Base-by-base conservation (phyloP, 2,113 vertebrate species). In the Passerina amoena region DNA sequence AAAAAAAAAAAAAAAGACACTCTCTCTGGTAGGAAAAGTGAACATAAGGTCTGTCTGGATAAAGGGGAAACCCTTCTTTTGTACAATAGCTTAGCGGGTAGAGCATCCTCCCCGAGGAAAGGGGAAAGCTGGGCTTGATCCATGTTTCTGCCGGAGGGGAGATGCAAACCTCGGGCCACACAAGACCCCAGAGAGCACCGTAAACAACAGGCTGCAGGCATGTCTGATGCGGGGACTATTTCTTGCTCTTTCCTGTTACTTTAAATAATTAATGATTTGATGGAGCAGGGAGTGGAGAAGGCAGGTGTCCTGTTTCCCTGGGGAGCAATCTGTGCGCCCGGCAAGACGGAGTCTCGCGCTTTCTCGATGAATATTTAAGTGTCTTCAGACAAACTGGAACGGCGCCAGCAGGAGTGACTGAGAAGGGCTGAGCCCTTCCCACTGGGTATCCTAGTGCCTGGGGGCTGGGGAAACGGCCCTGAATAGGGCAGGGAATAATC, bases 221-320 rank as follows among this genome's bases (percentile, higher is more conserved):
- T 88, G 68, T 69, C 87, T 97, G 70, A 8, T 82, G n/a, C 0
- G 0, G 75, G 79, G 84, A 76, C 38, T 81, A 92, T 83, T 88
- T 88, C 91, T 94, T 92, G 54, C 82, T 83, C 47, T 86, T 96
- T 91, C 72, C 96, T 95, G 88, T 56, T 94, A 64, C 93, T 94
- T 97, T 97, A 92, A 97, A 97, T 97, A 96, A 97, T 97, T 94
- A 91, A 97, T 94, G 80, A 83, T 78, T 81, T 92, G 94, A 90
- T 96, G 83, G 94, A 88, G 65, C 80, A 71, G 82, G 69, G 91
- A 93, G 80, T 63, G 72, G 51, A 56, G 91, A 77, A 90, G 82
- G 83, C 96, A 97, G 95, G 96, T 97, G 96, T 97, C 96, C 86
- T 1, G 1, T 56, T 83, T 96, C 96, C 94, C 96, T 12, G 44